phyloP scores from a whole-genome alignment of 2,888 invertebrate genomes.

The Nipponacmea schrenckii region DNA sequence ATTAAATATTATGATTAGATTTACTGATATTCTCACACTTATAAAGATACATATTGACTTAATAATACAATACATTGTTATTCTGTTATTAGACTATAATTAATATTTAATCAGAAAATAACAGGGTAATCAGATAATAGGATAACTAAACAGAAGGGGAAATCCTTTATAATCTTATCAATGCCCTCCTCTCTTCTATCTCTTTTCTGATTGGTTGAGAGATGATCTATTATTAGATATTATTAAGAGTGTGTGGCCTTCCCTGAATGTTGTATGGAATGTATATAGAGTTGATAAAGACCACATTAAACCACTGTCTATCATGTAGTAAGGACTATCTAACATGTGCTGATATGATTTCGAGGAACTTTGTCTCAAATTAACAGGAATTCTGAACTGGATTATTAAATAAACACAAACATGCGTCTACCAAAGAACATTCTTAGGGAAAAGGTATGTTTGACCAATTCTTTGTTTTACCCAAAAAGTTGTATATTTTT shows the following conservation, averaged over 20 bases:
- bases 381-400: conserved; percentile 1
- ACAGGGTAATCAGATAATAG: too few species aligned
- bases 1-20: too few species aligned
- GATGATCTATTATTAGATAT: not conserved
- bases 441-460: conserved; percentile 6
- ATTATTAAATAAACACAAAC: not conserved
- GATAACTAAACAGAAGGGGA: too few species aligned
- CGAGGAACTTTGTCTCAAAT: conserved; percentile 7
- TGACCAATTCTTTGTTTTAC: not conserved
- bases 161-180: too few species aligned
- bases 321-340: not conserved
- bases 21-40: too few species aligned
- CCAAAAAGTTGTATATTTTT: too few species aligned
- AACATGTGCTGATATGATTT: conserved; percentile 1
- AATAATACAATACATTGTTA: too few species aligned
- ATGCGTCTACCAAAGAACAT: not conserved
- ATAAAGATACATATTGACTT: too few species aligned
- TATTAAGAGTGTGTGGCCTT: conserved; percentile 1
- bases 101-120: too few species aligned
- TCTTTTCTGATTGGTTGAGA: not conserved
- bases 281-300: not conserved
- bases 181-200: not conserved
- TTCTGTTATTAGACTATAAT: too few species aligned
- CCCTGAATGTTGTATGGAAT: conserved; percentile 5
- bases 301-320: not conserved